These are phyloP conservation scores for Silurus meridionalis DNA, from an alignment of 2,113 vertebrate species.

Conservation along the genomic window DNA sequence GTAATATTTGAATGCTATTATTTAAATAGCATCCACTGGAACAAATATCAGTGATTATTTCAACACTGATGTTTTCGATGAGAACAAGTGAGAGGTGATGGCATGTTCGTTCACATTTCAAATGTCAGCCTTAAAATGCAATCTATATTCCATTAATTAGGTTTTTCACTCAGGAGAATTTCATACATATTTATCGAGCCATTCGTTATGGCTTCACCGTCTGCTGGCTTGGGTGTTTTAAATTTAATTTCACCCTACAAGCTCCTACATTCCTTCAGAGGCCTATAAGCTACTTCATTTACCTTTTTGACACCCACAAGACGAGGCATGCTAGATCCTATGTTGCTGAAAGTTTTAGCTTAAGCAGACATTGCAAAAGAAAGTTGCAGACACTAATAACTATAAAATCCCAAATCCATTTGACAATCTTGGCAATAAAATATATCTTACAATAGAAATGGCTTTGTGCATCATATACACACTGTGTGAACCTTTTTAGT, in stretches of 20 bases:
- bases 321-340: neutral
- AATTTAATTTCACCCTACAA: neutral
- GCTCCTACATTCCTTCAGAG: neutral
- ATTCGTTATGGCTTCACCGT: neutral
- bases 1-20: neutral
- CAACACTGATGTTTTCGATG: neutral
- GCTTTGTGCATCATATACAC: neutral
- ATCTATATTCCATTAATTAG: neutral
- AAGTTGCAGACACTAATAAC: no score
- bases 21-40: neutral
- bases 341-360: neutral
- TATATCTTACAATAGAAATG: neutral
- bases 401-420: neutral
- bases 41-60: neutral
- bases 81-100: neutral
- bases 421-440: neutral
- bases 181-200: neutral
- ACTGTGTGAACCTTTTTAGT: neutral
- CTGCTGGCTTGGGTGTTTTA: neutral
- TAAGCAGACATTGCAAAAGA: neutral
- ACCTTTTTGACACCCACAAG: neutral
- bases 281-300: neutral
- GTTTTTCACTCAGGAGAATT: conserved; percentile 3
- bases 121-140: conserved; percentile 1
- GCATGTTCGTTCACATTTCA: neutral